Evolutionary conservation across 2,797 vertebrate genomes (phyloP).

Genomic region (Halcyon smyrnensis): DNA sequence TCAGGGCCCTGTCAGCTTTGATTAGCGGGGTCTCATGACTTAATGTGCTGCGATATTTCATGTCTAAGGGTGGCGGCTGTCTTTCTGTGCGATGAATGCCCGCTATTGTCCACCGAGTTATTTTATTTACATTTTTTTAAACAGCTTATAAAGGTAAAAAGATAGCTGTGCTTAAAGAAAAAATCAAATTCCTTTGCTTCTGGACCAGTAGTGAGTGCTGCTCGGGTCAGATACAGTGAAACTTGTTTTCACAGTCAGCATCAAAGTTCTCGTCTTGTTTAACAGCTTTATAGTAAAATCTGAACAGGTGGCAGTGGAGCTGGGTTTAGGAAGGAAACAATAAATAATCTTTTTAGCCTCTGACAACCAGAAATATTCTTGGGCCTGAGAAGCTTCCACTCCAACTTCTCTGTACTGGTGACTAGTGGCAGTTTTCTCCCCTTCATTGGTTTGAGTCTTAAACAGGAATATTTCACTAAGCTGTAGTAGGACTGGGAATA

Average conservation of each 20-base stretch:
- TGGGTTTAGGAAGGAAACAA: constrained; percentile 64
- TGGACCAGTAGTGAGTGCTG: constrained; percentile 23
- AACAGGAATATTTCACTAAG: not conserved
- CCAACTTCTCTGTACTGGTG: not conserved
- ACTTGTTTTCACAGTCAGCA: constrained; percentile 59
- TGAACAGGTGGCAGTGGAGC: constrained; percentile 68
- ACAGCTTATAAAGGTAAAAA: constrained; percentile 82
- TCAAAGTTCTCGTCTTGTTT: constrained; percentile 64
- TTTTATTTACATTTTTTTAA: constrained; percentile 82
- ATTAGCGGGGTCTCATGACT: constrained; percentile 80
- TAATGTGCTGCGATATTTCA: constrained; percentile 78
- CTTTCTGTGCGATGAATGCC: constrained; percentile 75
- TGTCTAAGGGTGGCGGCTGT: constrained; percentile 75
- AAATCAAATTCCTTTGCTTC: constrained; percentile 66
- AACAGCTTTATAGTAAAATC: constrained; percentile 73
- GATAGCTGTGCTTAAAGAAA: constrained; percentile 70
- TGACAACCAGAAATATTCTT: constrained; percentile 66
- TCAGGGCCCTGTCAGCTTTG: constrained; percentile 80
- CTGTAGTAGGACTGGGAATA: not conserved
- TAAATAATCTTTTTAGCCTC: constrained; percentile 62
- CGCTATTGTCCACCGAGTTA: constrained; percentile 78
- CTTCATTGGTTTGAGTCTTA: not conserved
- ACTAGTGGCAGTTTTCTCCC: not conserved
- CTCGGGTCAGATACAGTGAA: constrained; percentile 48
- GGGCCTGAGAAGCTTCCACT: constrained; percentile 31